These are phyloP conservation scores for Craseonycteris thonglongyai DNA, from an alignment of 2,113 vertebrate genomes.

Conservation along the genomic window DNA sequence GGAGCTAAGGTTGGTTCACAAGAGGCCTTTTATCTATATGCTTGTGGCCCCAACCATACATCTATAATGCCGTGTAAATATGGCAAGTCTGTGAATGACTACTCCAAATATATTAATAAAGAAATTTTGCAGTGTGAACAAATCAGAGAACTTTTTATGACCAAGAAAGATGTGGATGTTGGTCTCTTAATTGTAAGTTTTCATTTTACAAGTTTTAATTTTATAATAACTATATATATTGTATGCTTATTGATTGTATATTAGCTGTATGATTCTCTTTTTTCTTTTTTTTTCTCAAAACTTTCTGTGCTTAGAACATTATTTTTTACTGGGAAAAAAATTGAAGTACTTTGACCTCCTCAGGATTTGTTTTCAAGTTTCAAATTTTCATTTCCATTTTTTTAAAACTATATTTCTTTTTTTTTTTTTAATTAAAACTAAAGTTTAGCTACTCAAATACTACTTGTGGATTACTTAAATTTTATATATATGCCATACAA, in stretches of 20 bases:
- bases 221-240: neutral
- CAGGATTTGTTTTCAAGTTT: neutral
- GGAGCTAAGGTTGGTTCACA: constrained; percentile 90
- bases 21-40: constrained; percentile 93
- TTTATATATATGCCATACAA: too few species aligned
- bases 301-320: constrained; percentile 8
- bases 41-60: constrained; percentile 91
- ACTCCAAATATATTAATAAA: constrained; percentile 91
- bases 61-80: constrained; percentile 98
- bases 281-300: neutral
- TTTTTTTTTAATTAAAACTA: too few species aligned
- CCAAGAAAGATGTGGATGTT: constrained; percentile 87
- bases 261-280: constrained; percentile 28
- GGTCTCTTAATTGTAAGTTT: constrained; percentile 90
- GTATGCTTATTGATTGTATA: neutral
- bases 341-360: neutral
- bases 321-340: neutral
- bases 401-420: constrained; percentile 11
- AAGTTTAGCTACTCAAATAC: too few species aligned
- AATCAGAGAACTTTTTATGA: constrained; percentile 90
- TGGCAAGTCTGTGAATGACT: constrained; percentile 82
- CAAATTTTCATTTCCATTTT: neutral
- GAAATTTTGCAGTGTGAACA: constrained; percentile 90
- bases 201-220: constrained; percentile 7
- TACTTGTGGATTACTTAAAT: too few species aligned